phyloP scores from a whole-genome alignment of 2,113 vertebrate genomes.

The Ariopsis seemanni region DNA sequence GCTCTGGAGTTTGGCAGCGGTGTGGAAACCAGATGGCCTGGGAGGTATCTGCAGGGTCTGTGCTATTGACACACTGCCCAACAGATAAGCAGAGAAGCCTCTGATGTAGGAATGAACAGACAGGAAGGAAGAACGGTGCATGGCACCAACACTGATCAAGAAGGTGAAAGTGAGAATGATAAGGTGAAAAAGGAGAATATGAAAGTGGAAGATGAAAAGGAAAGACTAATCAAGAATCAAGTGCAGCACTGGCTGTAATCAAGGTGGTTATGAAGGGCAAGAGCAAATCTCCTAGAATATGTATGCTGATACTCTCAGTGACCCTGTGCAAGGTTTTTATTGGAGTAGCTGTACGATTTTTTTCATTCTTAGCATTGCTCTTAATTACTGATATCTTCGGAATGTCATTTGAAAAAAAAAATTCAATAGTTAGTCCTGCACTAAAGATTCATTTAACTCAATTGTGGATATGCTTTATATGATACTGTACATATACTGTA shows the following conservation, averaged over 20 bases:
- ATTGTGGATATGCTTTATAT: not conserved
- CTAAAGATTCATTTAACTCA: not conserved
- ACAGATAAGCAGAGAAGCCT: slow-evolving; percentile 52
- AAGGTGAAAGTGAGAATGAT: slow-evolving; percentile 27
- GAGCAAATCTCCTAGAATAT: not conserved
- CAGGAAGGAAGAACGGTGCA: slow-evolving; percentile 18
- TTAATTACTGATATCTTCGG: not conserved
- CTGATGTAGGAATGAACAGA: slow-evolving; percentile 33
- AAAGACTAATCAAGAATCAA: slow-evolving; percentile 4
- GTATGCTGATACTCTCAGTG: not conserved
- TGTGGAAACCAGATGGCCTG: slow-evolving; percentile 50
- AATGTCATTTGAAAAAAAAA: not conserved
- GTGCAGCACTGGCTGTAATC: not conserved
- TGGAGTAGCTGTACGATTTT: not conserved
- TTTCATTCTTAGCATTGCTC: not conserved
- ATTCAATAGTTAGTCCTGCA: not conserved
- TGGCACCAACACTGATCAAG: slow-evolving; percentile 6
- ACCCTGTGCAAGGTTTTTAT: not conserved
- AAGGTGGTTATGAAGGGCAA: not conserved
- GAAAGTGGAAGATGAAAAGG: not conserved
- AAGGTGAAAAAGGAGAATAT: not conserved
- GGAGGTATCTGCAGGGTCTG: slow-evolving; percentile 30
- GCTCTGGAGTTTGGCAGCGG: slow-evolving; percentile 40
- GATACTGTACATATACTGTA: not conserved
- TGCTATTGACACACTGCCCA: slow-evolving; percentile 11